Conservation (phyloP, 2,113 vertebrate species). For the Cavia aperea region DNA sequence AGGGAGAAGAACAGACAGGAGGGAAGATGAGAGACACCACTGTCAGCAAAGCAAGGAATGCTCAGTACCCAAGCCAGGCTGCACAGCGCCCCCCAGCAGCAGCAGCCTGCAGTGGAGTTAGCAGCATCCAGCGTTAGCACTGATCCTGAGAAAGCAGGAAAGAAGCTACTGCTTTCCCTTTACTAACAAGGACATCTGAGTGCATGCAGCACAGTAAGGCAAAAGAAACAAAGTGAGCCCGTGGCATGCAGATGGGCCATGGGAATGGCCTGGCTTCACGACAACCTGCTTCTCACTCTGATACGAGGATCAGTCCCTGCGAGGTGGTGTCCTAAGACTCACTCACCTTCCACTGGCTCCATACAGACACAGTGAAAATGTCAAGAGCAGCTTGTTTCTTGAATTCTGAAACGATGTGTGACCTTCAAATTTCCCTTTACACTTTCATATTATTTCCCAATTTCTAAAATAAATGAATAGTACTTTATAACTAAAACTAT, state of each 20-base stretch:
- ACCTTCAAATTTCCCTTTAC: not conserved
- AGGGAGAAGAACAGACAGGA: not conserved
- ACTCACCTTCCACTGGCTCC: not conserved
- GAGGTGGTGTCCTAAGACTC: no score
- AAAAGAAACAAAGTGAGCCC: not conserved
- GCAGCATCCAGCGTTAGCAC: not conserved
- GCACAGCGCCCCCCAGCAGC: not conserved
- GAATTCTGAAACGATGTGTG: not conserved
- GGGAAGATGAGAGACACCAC: not conserved
- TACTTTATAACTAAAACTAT: not conserved
- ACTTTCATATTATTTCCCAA: not conserved
- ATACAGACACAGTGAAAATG: not conserved
- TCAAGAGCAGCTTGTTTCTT: not conserved
- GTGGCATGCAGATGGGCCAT: accelerated
- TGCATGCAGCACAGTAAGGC: not conserved
- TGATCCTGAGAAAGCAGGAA: not conserved
- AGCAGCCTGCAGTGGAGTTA: not conserved
- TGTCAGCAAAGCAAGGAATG: not conserved
- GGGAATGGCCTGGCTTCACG: not conserved
- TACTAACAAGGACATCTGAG: not conserved
- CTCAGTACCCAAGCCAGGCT: no score
- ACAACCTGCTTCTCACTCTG: not conserved
- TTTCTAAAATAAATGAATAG: slow-evolving; percentile 3
- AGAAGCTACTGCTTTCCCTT: not conserved
- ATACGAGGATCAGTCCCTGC: not conserved